phyloP scores from a whole-genome alignment of 2,113 vertebrate species.

The Nanorana parkeri region DNA sequence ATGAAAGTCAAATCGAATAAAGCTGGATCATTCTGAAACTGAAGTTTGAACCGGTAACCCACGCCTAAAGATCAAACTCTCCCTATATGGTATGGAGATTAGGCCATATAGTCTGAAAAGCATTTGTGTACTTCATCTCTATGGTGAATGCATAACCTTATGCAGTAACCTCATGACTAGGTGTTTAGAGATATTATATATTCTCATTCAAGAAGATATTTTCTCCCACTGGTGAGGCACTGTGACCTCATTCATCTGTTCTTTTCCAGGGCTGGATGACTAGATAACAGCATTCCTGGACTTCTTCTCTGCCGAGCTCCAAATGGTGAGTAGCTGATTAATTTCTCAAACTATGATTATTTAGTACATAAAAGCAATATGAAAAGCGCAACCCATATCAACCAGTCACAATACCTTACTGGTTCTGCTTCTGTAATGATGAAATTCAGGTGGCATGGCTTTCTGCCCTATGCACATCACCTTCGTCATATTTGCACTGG shows the following conservation, averaged over 20 bases:
- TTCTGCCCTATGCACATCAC: too few species aligned
- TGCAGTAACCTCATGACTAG: too few species aligned
- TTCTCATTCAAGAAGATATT: too few species aligned
- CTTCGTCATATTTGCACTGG: too few species aligned
- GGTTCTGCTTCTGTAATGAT: too few species aligned
- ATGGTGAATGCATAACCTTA: not conserved
- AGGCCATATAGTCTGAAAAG: not conserved
- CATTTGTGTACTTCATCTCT: not conserved
- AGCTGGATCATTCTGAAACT: constrained; percentile 25
- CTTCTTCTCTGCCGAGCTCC: constrained; percentile 44
- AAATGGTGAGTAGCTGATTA: constrained; percentile 46
- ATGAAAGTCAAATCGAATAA: constrained; percentile 24
- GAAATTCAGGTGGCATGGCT: too few species aligned
- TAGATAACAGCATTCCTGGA: not conserved
- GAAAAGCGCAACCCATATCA: too few species aligned
- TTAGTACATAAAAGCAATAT: too few species aligned
- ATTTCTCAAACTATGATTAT: too few species aligned
- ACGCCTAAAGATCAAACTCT: not conserved
- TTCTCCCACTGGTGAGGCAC: too few species aligned
- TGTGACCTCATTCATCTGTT: not conserved
- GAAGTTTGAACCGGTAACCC: constrained; percentile 32
- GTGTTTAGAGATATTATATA: too few species aligned
- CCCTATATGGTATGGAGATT: not conserved
- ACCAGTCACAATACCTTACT: too few species aligned
- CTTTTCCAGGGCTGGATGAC: constrained; percentile 32